phyloP scores from a whole-genome alignment of 2,888 invertebrate genomes.

The Uropetala carovei region DNA sequence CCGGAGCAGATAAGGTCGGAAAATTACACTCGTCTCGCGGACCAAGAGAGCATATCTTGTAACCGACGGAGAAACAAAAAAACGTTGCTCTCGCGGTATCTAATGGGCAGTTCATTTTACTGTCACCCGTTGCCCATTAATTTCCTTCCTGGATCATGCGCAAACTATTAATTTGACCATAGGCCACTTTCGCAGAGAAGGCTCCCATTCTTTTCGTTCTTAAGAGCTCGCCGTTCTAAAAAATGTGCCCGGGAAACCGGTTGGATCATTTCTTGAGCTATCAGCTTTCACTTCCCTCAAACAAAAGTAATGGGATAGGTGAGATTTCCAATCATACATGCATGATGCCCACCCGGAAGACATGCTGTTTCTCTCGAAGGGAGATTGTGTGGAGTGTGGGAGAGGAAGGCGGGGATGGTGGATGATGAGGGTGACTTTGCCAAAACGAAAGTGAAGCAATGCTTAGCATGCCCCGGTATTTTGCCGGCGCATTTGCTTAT shows the following conservation, averaged over 20 bases:
- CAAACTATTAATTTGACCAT: slow-evolving; percentile 45
- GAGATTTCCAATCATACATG: slow-evolving; percentile 56
- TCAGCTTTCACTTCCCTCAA: slow-evolving; percentile 51
- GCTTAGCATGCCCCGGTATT: not conserved
- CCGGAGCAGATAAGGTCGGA: not conserved
- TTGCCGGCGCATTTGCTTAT: not conserved
- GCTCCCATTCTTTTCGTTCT: not conserved
- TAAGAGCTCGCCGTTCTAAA: not conserved
- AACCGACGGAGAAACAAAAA: not conserved
- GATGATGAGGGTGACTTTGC: slow-evolving; percentile 24
- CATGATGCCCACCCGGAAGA: slow-evolving; percentile 44
- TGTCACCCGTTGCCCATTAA: slow-evolving; percentile 17
- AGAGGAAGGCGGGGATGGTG: not conserved
- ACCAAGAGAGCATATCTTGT: not conserved
- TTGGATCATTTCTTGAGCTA: slow-evolving; percentile 59
- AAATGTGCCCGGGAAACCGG: slow-evolving; percentile 25
- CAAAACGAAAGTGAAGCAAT: slow-evolving; percentile 30
- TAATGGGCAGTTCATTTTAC: slow-evolving; percentile 34
- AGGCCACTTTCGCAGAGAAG: slow-evolving; percentile 7
- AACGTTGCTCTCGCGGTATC: not conserved
- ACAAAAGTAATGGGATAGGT: slow-evolving; percentile 37
- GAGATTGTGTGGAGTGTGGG: not conserved
- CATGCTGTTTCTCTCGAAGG: not conserved
- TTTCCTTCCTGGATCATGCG: slow-evolving; percentile 16
- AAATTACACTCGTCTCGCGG: not conserved